Evolutionary conservation across 2,888 invertebrate species (phyloP).

Genomic region (Plebejus anna): DNA sequence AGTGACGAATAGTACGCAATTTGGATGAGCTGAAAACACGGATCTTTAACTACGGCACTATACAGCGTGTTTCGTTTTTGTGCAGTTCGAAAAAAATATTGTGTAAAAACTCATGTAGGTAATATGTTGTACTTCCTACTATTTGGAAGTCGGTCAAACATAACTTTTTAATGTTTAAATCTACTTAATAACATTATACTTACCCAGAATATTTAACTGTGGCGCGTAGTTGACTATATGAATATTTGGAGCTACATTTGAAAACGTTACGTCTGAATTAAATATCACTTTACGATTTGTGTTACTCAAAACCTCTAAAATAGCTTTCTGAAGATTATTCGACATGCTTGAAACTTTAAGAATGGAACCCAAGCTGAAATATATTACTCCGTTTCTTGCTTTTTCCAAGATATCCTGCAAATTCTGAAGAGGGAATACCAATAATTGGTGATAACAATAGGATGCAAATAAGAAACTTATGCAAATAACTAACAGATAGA

Average conservation of each 20-base stretch:
- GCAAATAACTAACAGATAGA: too few species aligned
- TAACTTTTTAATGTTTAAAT: background rate
- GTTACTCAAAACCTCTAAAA: background rate
- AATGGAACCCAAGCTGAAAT: constrained; percentile 58
- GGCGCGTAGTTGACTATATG: constrained; percentile 65
- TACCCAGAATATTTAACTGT: constrained; percentile 56
- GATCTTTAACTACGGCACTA: too few species aligned
- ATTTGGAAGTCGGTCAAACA: too few species aligned
- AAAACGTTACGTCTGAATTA: constrained; percentile 55
- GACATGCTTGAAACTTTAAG: constrained; percentile 35
- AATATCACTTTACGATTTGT: constrained; percentile 57
- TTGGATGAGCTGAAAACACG: constrained; percentile 54
- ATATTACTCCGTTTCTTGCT: constrained; percentile 54
- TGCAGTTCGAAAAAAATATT: too few species aligned
- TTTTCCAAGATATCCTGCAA: constrained; percentile 50
- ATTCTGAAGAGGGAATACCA: constrained; percentile 39
- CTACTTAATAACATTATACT: background rate
- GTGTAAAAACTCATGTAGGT: too few species aligned
- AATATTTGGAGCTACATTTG: constrained; percentile 58
- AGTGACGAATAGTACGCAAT: constrained; percentile 58
- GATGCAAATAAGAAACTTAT: too few species aligned
- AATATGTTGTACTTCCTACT: too few species aligned
- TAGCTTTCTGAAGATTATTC: background rate
- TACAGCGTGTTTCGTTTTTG: too few species aligned
- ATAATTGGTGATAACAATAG: too few species aligned